Percentiles rank a stretch among this genome's conserved stretches.
phyloP scores from a whole-genome alignment of 2,113 vertebrate species.

The Fukomys damarensis region DNA sequence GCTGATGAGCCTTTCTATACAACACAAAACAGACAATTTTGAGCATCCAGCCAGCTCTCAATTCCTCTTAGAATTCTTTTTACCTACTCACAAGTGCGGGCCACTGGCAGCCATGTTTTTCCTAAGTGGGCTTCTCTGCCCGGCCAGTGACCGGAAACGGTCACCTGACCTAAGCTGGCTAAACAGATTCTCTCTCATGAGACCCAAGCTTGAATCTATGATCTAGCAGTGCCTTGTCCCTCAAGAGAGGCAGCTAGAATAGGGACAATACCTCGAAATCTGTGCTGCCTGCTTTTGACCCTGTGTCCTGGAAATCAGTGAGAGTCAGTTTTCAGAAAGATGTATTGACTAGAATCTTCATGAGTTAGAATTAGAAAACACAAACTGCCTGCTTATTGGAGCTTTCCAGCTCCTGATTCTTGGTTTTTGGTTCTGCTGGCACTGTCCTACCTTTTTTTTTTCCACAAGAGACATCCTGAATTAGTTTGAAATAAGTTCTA shows the following conservation, averaged over 20 bases:
- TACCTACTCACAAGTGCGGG: not conserved
- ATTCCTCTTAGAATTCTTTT: not conserved
- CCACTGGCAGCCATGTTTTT: not conserved
- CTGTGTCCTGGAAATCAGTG: not conserved
- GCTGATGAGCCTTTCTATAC: not conserved
- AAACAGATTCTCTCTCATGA: not conserved
- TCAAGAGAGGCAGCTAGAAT: not conserved
- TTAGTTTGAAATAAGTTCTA: not conserved
- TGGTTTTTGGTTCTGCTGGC: not conserved
- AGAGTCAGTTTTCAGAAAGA: not conserved
- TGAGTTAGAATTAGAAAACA: not conserved
- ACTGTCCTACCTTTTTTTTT: not conserved
- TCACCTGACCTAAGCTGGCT: not conserved
- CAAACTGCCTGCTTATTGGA: not conserved
- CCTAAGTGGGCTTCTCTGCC: not conserved
- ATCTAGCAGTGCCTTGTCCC: not conserved
- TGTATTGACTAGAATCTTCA: not conserved
- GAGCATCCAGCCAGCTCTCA: not conserved
- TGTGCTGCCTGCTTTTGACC: not conserved
- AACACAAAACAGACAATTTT: not conserved
- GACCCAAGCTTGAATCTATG: not conserved
- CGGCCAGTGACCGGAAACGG: not conserved
- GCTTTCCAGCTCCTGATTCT: not conserved
- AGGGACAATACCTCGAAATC: not conserved
- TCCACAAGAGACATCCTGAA: not conserved